These are phyloP conservation scores for Epizoanthus stellaris DNA, from an alignment of 92 coral and sea anemone genomes.

Conservation along the genomic window DNA sequence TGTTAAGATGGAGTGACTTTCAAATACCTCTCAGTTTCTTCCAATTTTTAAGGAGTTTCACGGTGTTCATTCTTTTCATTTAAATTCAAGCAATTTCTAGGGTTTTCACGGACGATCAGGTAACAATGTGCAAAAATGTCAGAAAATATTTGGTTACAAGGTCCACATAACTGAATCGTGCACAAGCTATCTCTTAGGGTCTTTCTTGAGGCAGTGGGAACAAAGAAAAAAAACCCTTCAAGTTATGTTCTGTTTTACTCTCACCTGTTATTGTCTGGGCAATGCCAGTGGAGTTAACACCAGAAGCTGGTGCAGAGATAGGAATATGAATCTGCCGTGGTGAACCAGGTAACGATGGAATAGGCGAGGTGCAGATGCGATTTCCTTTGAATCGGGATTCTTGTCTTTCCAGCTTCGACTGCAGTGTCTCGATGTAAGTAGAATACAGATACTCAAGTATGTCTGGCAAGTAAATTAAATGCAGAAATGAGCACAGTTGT, in stretches of 20 bases:
- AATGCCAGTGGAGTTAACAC: constrained; percentile 53
- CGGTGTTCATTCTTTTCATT: too few species aligned
- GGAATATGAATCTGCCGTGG: constrained; percentile 53
- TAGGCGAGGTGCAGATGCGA: constrained; percentile 42
- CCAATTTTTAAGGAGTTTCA: too few species aligned
- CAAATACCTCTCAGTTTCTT: too few species aligned
- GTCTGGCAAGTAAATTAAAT: constrained; percentile 16
- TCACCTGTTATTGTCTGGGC: constrained; percentile 90
- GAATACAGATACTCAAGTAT: constrained; percentile 57
- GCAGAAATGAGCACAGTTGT: neutral
- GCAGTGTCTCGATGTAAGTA: constrained; percentile 80
- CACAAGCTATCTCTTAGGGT: too few species aligned
- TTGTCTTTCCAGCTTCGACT: constrained; percentile 82
- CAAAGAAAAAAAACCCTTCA: neutral
- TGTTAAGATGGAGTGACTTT: too few species aligned
- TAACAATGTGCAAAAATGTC: too few species aligned
- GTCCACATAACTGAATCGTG: too few species aligned
- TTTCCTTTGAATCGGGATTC: constrained; percentile 81
- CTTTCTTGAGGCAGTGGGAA: neutral
- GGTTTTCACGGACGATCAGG: too few species aligned
- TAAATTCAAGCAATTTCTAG: too few species aligned
- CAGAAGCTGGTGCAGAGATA: constrained; percentile 37
- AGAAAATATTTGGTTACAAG: too few species aligned
- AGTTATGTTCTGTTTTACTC: too few species aligned
- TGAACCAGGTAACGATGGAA: constrained; percentile 51